These are phyloP conservation scores for Drosophila tristis DNA, from an alignment of 1,140 invertebrate species.

Conservation along the genomic window DNA sequence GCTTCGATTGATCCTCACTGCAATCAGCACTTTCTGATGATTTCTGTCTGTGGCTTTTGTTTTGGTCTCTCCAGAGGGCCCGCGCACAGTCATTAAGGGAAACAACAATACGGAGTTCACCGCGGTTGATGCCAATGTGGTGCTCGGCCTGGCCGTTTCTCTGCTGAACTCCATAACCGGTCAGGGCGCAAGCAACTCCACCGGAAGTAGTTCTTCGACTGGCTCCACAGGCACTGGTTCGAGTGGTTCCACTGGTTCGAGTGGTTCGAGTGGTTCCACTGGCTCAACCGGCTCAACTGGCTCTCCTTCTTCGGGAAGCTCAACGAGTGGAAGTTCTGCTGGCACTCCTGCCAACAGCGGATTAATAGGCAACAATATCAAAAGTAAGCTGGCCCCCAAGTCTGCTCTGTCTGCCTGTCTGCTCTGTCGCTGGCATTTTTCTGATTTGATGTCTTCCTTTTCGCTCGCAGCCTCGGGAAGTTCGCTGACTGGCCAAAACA, in stretches of 20 bases:
- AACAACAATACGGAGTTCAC: neutral
- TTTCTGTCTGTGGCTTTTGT: too few species aligned
- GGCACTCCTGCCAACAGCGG: neutral
- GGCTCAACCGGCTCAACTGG: neutral
- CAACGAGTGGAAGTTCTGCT: neutral
- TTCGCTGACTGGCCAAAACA: neutral
- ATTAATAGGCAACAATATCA: constrained; percentile 5
- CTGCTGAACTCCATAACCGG: neutral
- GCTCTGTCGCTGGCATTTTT: too few species aligned
- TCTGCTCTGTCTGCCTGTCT: too few species aligned
- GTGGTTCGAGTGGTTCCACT: neutral
- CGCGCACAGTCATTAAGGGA: constrained; percentile 4
- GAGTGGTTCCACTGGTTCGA: neutral
- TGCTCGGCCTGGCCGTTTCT: constrained; percentile 1
- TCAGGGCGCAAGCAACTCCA: neutral
- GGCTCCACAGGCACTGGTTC: neutral
- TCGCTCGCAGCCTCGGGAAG: neutral
- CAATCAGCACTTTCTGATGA: too few species aligned
- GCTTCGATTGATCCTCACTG: too few species aligned
- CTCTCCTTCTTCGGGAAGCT: neutral
- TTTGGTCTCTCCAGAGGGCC: neutral
- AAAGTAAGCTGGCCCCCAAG: neutral
- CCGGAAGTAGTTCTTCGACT: neutral
- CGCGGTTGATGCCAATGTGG: neutral
- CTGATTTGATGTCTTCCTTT: too few species aligned